Conservation (phyloP, 2,888 invertebrate species). For the Orthosia cruda region DNA sequence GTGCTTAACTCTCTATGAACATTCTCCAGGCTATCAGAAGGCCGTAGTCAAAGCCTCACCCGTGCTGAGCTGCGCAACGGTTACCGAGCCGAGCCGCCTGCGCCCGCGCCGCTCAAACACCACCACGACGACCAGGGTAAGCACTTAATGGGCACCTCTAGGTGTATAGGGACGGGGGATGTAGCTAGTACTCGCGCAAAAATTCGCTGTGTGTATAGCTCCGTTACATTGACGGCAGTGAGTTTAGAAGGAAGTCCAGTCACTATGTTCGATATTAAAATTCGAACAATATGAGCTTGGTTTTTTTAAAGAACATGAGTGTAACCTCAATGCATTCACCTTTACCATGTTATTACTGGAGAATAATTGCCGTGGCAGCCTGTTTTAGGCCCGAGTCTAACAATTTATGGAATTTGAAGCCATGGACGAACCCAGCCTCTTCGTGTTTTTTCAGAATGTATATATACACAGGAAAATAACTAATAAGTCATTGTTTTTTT, state of each 20-base stretch:
- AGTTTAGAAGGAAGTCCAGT: neutral
- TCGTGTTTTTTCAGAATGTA: too few species aligned
- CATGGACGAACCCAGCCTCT: slow-evolving; percentile 3
- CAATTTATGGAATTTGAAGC: neutral
- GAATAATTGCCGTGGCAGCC: neutral
- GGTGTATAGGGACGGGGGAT: neutral
- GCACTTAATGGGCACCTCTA: slow-evolving; percentile 3
- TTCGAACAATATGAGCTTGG: too few species aligned
- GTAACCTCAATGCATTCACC: too few species aligned
- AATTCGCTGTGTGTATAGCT: neutral
- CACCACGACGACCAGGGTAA: slow-evolving; percentile 89
- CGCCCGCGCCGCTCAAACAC: slow-evolving; percentile 70
- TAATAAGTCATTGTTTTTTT: too few species aligned
- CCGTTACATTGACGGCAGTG: too few species aligned
- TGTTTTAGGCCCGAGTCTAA: neutral
- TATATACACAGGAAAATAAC: neutral
- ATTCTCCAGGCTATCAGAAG: slow-evolving; percentile 81
- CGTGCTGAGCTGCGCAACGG: slow-evolving; percentile 88
- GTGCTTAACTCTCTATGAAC: neutral
- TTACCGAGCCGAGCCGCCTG: slow-evolving; percentile 68
- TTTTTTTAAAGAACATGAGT: too few species aligned
- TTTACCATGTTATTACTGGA: too few species aligned
- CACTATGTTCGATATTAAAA: too few species aligned
- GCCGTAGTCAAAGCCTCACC: slow-evolving; percentile 87
- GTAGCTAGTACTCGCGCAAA: neutral